Evolutionary conservation across 1,140 invertebrate genomes (phyloP).

Genomic region (Probaryconus sp.): DNA sequence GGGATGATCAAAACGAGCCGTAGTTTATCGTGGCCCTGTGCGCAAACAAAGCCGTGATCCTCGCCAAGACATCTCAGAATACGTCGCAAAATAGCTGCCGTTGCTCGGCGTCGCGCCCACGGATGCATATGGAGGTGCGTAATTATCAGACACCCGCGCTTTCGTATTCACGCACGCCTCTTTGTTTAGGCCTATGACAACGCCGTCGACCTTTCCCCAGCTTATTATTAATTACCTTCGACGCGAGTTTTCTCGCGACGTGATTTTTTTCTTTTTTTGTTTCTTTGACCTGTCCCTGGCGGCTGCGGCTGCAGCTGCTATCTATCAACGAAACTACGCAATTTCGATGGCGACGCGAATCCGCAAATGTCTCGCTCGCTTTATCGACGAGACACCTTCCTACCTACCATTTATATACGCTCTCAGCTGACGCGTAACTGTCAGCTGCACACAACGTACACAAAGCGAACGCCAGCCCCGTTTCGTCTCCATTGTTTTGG

Average conservation of each 20-base stretch:
- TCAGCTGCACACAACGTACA: slow-evolving; percentile 55
- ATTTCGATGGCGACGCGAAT: slow-evolving; percentile 23
- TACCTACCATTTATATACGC: slow-evolving; percentile 72
- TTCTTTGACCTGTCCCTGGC: neutral
- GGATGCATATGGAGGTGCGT: slow-evolving; percentile 77
- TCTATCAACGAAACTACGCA: slow-evolving; percentile 59
- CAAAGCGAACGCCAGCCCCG: slow-evolving; percentile 32
- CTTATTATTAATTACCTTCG: too few species aligned
- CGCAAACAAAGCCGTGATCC: slow-evolving; percentile 72
- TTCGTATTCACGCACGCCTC: slow-evolving; percentile 37
- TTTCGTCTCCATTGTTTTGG: slow-evolving; percentile 2
- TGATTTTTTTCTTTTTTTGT: slow-evolving; percentile 1
- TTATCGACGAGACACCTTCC: slow-evolving; percentile 8
- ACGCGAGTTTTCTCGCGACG: slow-evolving; percentile 9
- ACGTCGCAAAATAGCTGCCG: slow-evolving; percentile 63
- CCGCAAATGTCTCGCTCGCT: too few species aligned
- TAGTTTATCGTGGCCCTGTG: slow-evolving; percentile 69
- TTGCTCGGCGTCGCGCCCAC: slow-evolving; percentile 68
- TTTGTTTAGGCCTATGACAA: slow-evolving; percentile 50
- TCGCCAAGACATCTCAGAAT: slow-evolving; percentile 60
- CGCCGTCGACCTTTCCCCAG: neutral
- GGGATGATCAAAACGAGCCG: slow-evolving; percentile 75
- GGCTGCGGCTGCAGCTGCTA: neutral
- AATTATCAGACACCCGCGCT: slow-evolving; percentile 26
- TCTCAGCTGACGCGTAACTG: slow-evolving; percentile 72